phyloP scores from a whole-genome alignment of 64 coral and sea anemone species.

The Stichodactyla mertensii region DNA sequence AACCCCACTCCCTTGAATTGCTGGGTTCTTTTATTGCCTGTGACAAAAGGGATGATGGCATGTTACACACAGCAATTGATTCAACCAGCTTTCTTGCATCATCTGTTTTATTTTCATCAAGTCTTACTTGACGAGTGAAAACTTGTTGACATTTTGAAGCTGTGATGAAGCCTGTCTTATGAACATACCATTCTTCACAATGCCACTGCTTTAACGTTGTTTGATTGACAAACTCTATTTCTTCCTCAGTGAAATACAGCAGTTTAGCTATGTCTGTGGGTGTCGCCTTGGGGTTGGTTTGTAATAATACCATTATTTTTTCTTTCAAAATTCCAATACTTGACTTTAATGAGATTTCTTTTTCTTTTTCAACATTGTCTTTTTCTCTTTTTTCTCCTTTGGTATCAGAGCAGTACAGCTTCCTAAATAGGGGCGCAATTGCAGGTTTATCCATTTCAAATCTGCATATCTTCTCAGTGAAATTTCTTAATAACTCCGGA shows the following conservation, averaged over 20 bases:
- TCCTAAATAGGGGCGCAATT: constrained; percentile 56
- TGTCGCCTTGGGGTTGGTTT: not conserved
- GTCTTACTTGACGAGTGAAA: not conserved
- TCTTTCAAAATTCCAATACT: constrained; percentile 2
- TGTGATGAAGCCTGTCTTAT: constrained; percentile 57
- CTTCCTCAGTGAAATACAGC: constrained; percentile 1
- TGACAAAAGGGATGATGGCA: not conserved
- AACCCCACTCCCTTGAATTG: constrained; percentile 41
- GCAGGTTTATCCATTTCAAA: constrained; percentile 51
- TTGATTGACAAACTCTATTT: not conserved
- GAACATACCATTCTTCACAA: constrained; percentile 52
- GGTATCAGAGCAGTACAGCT: constrained; percentile 25
- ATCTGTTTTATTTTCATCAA: not conserved
- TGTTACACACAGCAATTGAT: not conserved
- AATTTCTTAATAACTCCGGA: constrained; percentile 37
- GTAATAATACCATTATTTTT: not conserved
- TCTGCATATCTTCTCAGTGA: constrained; percentile 50
- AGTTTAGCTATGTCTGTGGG: not conserved
- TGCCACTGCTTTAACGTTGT: constrained; percentile 44
- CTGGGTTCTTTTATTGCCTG: constrained; percentile 1
- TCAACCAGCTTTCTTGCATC: not conserved
- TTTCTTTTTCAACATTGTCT: not conserved
- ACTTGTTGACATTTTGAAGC: constrained; percentile 40
- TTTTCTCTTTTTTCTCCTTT: not conserved
- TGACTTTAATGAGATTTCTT: not conserved